Evolutionary conservation across 2,113 vertebrate genomes (phyloP).

Genomic region (Micronisus gabar): DNA sequence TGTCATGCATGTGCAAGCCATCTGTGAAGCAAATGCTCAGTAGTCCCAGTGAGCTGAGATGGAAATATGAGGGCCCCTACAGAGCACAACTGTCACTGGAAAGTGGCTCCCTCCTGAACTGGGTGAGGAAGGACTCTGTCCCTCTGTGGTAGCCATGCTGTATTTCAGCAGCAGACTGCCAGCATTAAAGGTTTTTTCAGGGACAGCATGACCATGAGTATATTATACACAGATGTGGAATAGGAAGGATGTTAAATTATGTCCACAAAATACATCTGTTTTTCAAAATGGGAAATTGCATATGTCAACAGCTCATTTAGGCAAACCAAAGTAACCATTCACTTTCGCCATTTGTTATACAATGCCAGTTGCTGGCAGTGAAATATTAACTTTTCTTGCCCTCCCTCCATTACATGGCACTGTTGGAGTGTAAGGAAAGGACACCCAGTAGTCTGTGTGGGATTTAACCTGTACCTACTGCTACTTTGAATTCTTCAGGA

Average conservation of each 20-base stretch:
- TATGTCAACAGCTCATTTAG: not conserved
- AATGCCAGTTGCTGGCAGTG: not conserved
- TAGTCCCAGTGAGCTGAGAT: not conserved
- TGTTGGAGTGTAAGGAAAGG: not conserved
- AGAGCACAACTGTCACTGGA: not conserved
- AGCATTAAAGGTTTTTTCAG: not conserved
- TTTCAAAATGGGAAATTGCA: not conserved
- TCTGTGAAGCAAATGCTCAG: not conserved
- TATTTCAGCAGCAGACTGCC: not conserved
- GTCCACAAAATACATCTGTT: not conserved
- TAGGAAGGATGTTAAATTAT: not conserved
- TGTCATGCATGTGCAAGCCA: slow-evolving; percentile 25
- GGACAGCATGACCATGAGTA: not conserved
- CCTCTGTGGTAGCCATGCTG: not conserved
- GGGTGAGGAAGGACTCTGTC: not conserved
- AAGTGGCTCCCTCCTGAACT: not conserved
- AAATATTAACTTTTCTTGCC: not conserved
- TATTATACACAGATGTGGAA: rapidly evolving
- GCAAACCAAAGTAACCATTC: not conserved
- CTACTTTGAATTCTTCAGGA: not conserved
- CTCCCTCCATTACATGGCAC: not conserved
- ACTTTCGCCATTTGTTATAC: not conserved
- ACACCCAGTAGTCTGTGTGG: not conserved
- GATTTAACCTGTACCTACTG: not conserved
- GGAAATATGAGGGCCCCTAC: not conserved